Evolutionary conservation across 2,888 invertebrate genomes (phyloP).

Genomic region (Parnassius mnemosyne): DNA sequence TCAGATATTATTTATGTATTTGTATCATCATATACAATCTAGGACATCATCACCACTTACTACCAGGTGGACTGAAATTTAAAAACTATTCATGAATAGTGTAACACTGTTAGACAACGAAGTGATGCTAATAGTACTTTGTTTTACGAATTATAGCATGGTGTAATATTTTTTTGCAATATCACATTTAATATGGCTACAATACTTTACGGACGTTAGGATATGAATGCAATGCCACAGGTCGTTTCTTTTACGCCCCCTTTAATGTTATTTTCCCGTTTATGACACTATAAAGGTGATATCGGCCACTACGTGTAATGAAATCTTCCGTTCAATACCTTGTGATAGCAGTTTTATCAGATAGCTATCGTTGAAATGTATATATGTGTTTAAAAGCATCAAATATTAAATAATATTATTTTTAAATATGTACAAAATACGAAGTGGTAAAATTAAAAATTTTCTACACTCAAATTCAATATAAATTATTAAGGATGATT

Average conservation of each 20-base stretch:
- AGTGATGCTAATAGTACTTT: background rate
- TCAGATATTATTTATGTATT: no score
- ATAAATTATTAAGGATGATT: no score
- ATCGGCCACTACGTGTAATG: slow-evolving; percentile 79
- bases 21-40: no score
- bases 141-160: background rate
- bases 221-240: slow-evolving; percentile 73
- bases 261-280: slow-evolving; percentile 77
- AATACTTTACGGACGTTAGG: slow-evolving; percentile 10
- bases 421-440: background rate
- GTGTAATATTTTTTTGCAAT: background rate
- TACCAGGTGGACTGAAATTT: no score
- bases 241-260: slow-evolving; percentile 73
- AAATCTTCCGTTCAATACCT: slow-evolving; percentile 54
- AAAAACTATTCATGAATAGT: no score
- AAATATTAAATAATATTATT: background rate
- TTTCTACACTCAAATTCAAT: no score
- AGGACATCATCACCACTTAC: no score
- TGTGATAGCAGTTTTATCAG: slow-evolving; percentile 23
- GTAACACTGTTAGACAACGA: no score
- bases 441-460: no score
- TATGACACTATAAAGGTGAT: slow-evolving; percentile 79
- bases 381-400: slow-evolving; percentile 1
- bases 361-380: slow-evolving; percentile 19
- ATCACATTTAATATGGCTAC: slow-evolving; percentile 19